Evolutionary conservation across 2,797 vertebrate genomes (phyloP), one percentile per base, ranked within the genome.

Genomic region (Gorsachius magnificus): DNA sequence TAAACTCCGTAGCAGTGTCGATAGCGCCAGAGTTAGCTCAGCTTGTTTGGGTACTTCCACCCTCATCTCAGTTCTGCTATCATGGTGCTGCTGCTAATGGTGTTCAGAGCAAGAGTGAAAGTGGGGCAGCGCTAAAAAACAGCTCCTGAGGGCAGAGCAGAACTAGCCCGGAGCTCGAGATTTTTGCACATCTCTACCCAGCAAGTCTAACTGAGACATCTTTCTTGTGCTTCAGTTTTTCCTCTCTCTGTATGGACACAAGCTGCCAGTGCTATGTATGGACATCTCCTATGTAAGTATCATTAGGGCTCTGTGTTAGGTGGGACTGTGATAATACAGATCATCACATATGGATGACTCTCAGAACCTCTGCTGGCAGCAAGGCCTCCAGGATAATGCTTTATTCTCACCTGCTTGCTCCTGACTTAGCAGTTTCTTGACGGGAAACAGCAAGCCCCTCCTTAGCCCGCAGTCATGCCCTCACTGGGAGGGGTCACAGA

Each of bases 201-300:
- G 18, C 6, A 13, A 29, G 17, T 87, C 17, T 93, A 85, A 93
- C 60, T 57, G 29, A 89, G 75, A 60, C 45, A 71, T 53, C 7
- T 72, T 26, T 90, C 79, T 91, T 96, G 75, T 91, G 71, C 51
- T 97, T 72, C 97, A 99, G 99, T 99, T 99, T 97, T 99, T 99
- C 97, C 97, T 99, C 83, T 99, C 99, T 36, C 98, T 99, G 19
- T 99, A 99, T 61, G 99, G 99, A 98, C 99, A 99, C 98, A 99
- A 99, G 97, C 98, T 99, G 85, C 99, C 99, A 3, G 99, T 99
- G 26, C 98, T 99, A 8, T 99, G 99, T 91, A 98, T 99, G 99
- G 99, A 99, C 97, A 99, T 99, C 95, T 99, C 98, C 70, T 98
- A 99, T 7, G 99, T 99, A 98, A 99, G 99, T 99, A 96, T 88